Base-by-base conservation (phyloP, 2,113 vertebrate genomes). In the Percopsis transmontana region DNA sequence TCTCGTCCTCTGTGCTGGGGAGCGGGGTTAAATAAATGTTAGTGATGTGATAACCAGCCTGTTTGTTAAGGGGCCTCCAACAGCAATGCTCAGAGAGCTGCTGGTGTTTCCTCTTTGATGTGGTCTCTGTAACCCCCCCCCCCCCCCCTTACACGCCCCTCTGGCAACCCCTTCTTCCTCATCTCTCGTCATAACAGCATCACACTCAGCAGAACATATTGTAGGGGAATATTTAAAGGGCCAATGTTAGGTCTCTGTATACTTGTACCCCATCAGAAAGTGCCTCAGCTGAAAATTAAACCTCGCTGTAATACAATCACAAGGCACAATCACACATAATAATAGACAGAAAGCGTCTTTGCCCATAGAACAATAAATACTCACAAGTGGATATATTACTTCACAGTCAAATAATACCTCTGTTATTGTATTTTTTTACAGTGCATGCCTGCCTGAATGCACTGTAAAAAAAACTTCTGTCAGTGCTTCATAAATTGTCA, bases 21-120 rank as follows among this genome's bases (percentile, higher is more conserved):
- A 94, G 94, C 94, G 93, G 94, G 96, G 96, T 98, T 97, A 99
- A 96, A 96, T 95, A 97, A 98, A 99, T 98, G 96, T 98, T 98
- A 97, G 95, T 96, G 95, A 92, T 96, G 93, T 92, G 96, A 98
- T 98, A 98, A 97, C 94, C 93, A 95, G 91, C 91, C 94, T 95
- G 94, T 95, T 96, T 97, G 95, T 94, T 91, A 91, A 93, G 92
- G 85, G 93, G 88, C 86, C 92, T 89, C 91, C 81, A 85, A 87
- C 88, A 69, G 79, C 70, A 76, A 55, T 64, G 75, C 73, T 53
- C 44, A 69, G 57, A 2, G 70, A 80, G 80, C 90, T 89, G 87
- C 90, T 87, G 85, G 90, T 58, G 53, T 83, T 89, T 92, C 91
- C 91, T 90, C 89, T 90, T 90, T 92, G 90, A 93, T 95, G 94